A percentile compares a stretch with the other conserved stretches of the same genome.
These are phyloP conservation scores for Atlantisia rogersi DNA, from an alignment of 2,113 vertebrate species.

Conservation along the genomic window DNA sequence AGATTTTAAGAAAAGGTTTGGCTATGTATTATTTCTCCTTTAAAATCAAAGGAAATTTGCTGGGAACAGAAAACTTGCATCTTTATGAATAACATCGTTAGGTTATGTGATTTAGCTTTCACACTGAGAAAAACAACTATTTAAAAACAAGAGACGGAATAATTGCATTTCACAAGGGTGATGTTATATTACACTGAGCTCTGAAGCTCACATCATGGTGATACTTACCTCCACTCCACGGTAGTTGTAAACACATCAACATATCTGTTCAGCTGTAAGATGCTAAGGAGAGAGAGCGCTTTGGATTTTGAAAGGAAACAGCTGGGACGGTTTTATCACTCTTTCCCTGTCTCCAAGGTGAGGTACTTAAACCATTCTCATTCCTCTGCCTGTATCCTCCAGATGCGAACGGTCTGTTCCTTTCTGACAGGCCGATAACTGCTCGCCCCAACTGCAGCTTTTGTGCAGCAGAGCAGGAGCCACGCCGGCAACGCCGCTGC, in stretches of 20 bases:
- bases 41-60: slow-evolving; percentile 55
- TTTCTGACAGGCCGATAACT: slow-evolving; percentile 10
- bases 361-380: slow-evolving; percentile 22
- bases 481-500: slow-evolving; percentile 31
- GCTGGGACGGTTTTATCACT: slow-evolving; percentile 54
- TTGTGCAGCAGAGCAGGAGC: slow-evolving; percentile 39
- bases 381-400: slow-evolving; percentile 30
- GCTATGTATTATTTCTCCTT: background rate
- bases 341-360: slow-evolving; percentile 55
- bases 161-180: slow-evolving; percentile 71
- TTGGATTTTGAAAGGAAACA: slow-evolving; percentile 60
- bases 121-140: slow-evolving; percentile 60
- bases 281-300: slow-evolving; percentile 38
- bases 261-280: slow-evolving; percentile 55
- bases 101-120: slow-evolving; percentile 14
- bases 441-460: slow-evolving; percentile 53
- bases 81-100: background rate
- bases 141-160: slow-evolving; percentile 72
- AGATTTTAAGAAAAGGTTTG: background rate
- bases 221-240: slow-evolving; percentile 67
- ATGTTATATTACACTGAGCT: slow-evolving; percentile 51
- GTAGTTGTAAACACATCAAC: slow-evolving; percentile 64
- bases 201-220: slow-evolving; percentile 54
- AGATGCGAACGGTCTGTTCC: slow-evolving; percentile 33
- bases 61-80: background rate